These are phyloP conservation scores for Pluvialis apricaria DNA, from an alignment of 2,113 vertebrate genomes.

Conservation along the genomic window DNA sequence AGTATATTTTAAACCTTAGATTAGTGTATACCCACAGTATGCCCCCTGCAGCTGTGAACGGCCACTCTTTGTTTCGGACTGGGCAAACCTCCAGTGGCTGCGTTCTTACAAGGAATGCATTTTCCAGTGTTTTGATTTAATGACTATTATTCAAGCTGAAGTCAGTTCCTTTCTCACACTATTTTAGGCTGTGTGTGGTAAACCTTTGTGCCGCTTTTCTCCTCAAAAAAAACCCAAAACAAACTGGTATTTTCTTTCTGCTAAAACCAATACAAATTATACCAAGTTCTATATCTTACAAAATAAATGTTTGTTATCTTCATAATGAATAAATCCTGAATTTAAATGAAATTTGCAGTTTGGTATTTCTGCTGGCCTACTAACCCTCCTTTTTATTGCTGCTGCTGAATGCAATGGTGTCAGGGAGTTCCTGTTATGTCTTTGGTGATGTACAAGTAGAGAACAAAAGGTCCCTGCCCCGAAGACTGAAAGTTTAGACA, in stretches of 20 bases:
- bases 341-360: not conserved
- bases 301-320: not conserved
- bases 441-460: not conserved
- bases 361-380: not conserved
- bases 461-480: not conserved
- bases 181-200: constrained; percentile 59
- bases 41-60: constrained; percentile 39
- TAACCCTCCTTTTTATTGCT: not conserved
- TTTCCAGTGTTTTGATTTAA: constrained; percentile 66
- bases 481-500: not conserved
- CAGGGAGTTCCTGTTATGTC: not conserved
- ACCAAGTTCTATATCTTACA: not conserved
- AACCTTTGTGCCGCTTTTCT: constrained; percentile 50
- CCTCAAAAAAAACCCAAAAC: not conserved
- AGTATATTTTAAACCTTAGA: not conserved
- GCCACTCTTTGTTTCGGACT: constrained; percentile 53
- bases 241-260: constrained; percentile 6
- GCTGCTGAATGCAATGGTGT: not conserved
- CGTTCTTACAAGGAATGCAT: constrained; percentile 61
- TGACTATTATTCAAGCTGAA: constrained; percentile 64
- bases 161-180: constrained; percentile 68
- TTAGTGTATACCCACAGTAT: not conserved
- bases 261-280: not conserved
- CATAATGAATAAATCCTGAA: not conserved
- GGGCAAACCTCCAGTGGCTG: constrained; percentile 53